Base-by-base conservation (phyloP, 2,797 vertebrate species). In the Rhinatrema bivittatum region DNA sequence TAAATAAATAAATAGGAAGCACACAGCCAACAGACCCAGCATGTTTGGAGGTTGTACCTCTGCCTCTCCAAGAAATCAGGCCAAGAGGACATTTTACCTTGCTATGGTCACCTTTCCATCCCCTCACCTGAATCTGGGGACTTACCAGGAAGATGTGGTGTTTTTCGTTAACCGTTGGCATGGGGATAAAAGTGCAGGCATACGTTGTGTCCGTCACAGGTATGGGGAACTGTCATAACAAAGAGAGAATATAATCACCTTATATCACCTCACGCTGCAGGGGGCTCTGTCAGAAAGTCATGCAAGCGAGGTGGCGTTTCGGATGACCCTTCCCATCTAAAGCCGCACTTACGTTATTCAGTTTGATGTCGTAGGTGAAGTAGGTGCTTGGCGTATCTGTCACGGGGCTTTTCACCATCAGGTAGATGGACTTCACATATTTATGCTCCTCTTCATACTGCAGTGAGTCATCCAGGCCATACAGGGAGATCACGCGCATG, bases 141-240 rank as follows among this genome's bases (percentile, higher is more conserved):
- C 19, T 50, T 53, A 90, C 87, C 74, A 67, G 77, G 62, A 76
- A 83, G 43, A 90, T 72, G 12, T 83, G 86, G 39, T 88, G 72
- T 36, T 87, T 90, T 46, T 44, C 42, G 11, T 33, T 59, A 10
- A 89, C 56, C 1, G 34, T 23, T 10, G 84, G 75, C 7, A 87
- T 46, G 2, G 55, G 75, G 23, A 84, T 63, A 39, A 90, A 56
- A 20, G 73, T 84, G 42, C 86, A 90, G 51, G 86, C 79, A 4
- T 91, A 90, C 11, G 81, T 79, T 10, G 87, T 92, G 2, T 58
- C 50, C 3, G 34, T 13, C 2, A 55, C 13, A 7, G 85, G 85
- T 35, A 92, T 19, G 20, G 36, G 38, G 34, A 87, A 63, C 88
- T 91, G 65, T 10, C 68, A 72, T 36, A 31, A 39, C 39, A 45